Percentiles rank a stretch among this genome's conserved stretches.
These are phyloP conservation scores for Brenthis ino DNA, from an alignment of 2,888 invertebrate species.

Conservation along the genomic window DNA sequence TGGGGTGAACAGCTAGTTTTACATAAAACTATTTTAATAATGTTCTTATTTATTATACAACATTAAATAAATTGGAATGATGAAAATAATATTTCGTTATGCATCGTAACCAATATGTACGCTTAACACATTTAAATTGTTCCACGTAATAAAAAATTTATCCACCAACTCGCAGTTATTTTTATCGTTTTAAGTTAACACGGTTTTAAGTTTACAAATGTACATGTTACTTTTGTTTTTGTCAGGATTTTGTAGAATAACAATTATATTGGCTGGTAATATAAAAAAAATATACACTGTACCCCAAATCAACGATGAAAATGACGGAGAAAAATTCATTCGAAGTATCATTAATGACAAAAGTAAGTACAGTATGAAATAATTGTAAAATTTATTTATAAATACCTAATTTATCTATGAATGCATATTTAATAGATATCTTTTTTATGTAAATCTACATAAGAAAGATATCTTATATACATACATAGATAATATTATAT, in stretches of 20 bases:
- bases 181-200: conserved; percentile 4
- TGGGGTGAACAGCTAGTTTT: neutral
- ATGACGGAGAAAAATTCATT: conserved; percentile 54
- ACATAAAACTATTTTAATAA: neutral
- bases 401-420: no score
- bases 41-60: neutral
- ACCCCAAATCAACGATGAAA: conserved; percentile 41
- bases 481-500: no score
- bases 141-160: neutral
- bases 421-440: no score
- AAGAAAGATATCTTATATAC: no score
- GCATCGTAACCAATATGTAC: neutral
- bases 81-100: neutral
- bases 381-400: neutral
- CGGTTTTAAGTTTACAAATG: neutral
- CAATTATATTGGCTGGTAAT: conserved; percentile 23
- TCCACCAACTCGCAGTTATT: conserved; percentile 6
- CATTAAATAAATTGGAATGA: neutral
- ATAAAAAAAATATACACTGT: conserved; percentile 29
- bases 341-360: conserved; percentile 50
- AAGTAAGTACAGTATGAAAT: conserved; percentile 51
- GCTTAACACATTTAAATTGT: conserved; percentile 11
- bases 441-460: no score
- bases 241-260: neutral
- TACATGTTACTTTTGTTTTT: conserved; percentile 1